Percentiles rank a stretch among this genome's conserved stretches.
phyloP scores from a whole-genome alignment of 2,113 vertebrate genomes.

The Eonycteris spelaea region DNA sequence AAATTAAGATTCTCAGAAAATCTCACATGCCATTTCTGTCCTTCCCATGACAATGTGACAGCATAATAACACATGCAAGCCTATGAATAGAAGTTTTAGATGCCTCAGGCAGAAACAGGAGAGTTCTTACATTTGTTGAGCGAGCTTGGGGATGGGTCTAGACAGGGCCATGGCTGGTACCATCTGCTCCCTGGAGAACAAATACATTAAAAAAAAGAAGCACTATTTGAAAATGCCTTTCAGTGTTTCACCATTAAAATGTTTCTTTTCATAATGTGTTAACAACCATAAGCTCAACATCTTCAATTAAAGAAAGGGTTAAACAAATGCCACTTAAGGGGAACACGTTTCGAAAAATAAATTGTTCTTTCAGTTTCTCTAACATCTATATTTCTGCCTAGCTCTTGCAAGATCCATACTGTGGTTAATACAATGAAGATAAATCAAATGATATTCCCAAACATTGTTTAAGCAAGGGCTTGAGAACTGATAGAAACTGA shows the following conservation, averaged over 20 bases:
- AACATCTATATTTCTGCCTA: neutral
- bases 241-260: neutral
- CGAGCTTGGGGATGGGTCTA: neutral
- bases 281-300: neutral
- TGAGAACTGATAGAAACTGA: neutral
- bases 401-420: neutral
- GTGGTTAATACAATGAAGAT: neutral
- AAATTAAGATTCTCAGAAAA: constrained; percentile 13
- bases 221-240: neutral
- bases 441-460: neutral
- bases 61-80: neutral
- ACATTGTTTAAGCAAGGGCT: neutral
- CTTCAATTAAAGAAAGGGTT: neutral
- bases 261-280: neutral
- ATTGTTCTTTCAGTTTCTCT: neutral
- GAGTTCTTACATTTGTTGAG: neutral
- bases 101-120: neutral
- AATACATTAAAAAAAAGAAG: neutral
- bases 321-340: neutral
- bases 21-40: constrained; percentile 1
- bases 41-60: constrained; percentile 12
- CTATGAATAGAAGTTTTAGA: neutral
- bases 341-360: neutral
- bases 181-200: neutral
- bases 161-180: neutral